Base-by-base conservation (phyloP, 2,113 vertebrate species). In the Poicephalus meyeri region DNA sequence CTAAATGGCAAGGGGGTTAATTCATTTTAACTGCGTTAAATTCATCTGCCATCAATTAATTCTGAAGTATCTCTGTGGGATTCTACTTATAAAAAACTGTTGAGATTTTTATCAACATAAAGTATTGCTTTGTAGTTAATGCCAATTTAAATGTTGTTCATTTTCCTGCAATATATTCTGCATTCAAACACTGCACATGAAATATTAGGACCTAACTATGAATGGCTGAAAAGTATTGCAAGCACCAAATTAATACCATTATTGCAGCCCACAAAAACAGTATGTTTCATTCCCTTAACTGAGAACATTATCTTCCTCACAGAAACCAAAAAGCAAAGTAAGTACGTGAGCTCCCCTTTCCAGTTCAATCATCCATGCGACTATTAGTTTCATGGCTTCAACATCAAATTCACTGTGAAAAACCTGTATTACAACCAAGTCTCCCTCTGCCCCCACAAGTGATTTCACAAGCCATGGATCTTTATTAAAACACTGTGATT, bases 81-180 rank as follows among this genome's bases (percentile, higher is more conserved):
- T 86, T 87, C n/a, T 92, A 85, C 56, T 89, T 89, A 26, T 53
- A 50, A 92, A 92, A 94, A 94, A 49, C 33, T 79, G 77, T 81
- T 91, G 77, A 93, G 89, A 93, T 92, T 91, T 96, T 92, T 93
- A 95, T 95, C 94, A 95, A 47, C 61, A 50, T 71, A 17, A 95
- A 71, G 24, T 71, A 87, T 61, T 79, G 56, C 47, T 79, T 81
- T 68, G 65, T 68, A 93, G 33, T 37, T 91, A 79, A 76, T 21
- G 89, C 77, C 91, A 92, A 93, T 86, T 92, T 68, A 89, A 95
- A 71, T 11, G n/a, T 58, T 49, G 44, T 52, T 95, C 72, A 78
- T 84, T 86, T 95, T 81, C 50, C 84, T 86, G 58, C 82, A 87
- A 65, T 84, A 76, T 21, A 81, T 91, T 91, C 55, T 74, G 70